Evolutionary conservation across 2,888 invertebrate species (phyloP).

Genomic region (Hydroisotoma schaefferi): DNA sequence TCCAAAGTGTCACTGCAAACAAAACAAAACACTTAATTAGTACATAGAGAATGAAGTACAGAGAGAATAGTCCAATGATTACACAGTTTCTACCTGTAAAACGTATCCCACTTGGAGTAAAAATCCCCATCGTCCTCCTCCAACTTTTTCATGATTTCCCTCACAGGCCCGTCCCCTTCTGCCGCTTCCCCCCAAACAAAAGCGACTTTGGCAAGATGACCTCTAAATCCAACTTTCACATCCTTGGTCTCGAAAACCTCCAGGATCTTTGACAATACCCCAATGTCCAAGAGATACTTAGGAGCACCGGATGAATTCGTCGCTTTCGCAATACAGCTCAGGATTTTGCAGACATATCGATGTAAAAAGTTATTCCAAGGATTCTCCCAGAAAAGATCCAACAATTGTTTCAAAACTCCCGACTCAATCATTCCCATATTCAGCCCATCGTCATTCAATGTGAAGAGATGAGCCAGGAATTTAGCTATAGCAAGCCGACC

Average conservation of each 20-base stretch:
- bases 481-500: constrained; percentile 75
- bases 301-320: constrained; percentile 1
- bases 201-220: constrained; percentile 38
- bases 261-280: constrained; percentile 29
- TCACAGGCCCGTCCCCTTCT: constrained; percentile 20
- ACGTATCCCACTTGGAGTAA: constrained; percentile 13
- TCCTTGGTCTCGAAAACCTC: constrained; percentile 26
- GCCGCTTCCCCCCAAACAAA: constrained; percentile 18
- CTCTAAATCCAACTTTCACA: constrained; percentile 22
- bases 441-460: constrained; percentile 68
- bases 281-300: constrained; percentile 23
- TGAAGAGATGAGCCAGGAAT: constrained; percentile 71
- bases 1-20: constrained; percentile 20
- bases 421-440: constrained; percentile 51
- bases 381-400: constrained; percentile 85
- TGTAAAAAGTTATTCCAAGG: constrained; percentile 95
- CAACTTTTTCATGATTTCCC: constrained; percentile 13
- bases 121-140: background rate
- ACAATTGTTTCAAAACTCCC: constrained; percentile 52
- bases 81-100: too few relatives aligned
- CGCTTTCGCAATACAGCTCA: constrained; percentile 33
- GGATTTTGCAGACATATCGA: constrained; percentile 43
- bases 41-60: too few relatives aligned
- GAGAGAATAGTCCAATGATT: too few relatives aligned
- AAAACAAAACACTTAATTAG: too few relatives aligned